A percentile compares a stretch with the other conserved stretches of the same genome.
Conservation (phyloP, 2,797 vertebrate genomes). For the Halcyon smyrnensis region DNA sequence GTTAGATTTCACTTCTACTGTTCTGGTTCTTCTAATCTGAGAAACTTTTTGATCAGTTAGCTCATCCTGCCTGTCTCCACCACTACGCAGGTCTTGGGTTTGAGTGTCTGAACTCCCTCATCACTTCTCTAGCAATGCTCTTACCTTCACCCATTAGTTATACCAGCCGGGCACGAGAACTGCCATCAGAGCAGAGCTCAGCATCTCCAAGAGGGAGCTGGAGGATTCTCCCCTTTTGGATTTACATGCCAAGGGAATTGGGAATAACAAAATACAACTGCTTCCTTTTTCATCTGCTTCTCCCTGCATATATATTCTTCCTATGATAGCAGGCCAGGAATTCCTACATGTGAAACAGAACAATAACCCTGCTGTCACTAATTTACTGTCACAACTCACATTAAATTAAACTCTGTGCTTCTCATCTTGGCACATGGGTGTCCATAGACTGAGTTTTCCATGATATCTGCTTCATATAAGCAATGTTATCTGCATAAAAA, state of each 20-base stretch:
- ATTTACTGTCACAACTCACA: neutral
- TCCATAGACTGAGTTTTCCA: neutral
- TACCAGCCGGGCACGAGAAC: neutral
- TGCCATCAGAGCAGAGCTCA: neutral
- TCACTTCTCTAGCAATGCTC: accelerated
- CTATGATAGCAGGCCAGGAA: neutral
- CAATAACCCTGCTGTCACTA: constrained; percentile 7
- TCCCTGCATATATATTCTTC: neutral
- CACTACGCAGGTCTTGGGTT: neutral
- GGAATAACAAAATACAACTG: neutral
- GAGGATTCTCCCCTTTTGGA: neutral
- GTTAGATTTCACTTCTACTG: neutral
- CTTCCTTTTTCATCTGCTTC: neutral
- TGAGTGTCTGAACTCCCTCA: neutral
- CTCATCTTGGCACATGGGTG: neutral
- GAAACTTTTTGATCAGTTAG: neutral
- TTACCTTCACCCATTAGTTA: accelerated
- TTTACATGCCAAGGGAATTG: neutral
- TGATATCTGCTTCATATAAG: neutral
- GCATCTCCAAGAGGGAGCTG: neutral
- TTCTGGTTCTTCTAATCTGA: neutral
- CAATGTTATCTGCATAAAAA: neutral
- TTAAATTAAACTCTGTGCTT: constrained; percentile 13
- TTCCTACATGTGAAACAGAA: neutral
- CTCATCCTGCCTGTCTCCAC: neutral